Conservation (phyloP, 2,797 vertebrate genomes). For the Cercopithecus hamlyni region DNA sequence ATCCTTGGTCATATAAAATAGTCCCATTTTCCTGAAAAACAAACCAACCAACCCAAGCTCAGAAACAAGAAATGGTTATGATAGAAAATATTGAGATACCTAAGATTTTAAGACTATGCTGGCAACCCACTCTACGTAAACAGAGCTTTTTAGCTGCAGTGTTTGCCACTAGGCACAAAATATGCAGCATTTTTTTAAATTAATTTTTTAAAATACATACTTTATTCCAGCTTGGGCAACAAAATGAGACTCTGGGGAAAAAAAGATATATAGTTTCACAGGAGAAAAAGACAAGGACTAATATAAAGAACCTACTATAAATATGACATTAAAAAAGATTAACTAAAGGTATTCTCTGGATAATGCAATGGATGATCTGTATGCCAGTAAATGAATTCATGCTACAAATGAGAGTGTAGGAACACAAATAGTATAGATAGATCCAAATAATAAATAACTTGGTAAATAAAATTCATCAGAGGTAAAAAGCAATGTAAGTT, state of each 20-base stretch:
- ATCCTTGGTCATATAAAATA: neutral
- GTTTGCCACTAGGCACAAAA: neutral
- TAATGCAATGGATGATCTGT: neutral
- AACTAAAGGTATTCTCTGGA: neutral
- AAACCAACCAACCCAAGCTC: neutral
- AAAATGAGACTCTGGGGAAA: too few relatives aligned
- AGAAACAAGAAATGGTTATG: neutral
- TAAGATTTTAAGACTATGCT: neutral
- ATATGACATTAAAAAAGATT: neutral
- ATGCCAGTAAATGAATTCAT: neutral
- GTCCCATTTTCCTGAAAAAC: neutral
- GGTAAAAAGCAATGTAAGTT: neutral
- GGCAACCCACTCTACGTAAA: neutral
- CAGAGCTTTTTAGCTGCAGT: neutral
- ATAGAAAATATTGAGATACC: neutral
- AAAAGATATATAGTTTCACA: neutral
- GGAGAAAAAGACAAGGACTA: slow-evolving; percentile 13
- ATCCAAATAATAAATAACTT: neutral
- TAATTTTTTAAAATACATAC: neutral
- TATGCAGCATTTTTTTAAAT: neutral
- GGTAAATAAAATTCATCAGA: neutral
- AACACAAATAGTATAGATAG: neutral
- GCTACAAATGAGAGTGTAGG: neutral
- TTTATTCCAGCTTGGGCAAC: neutral
- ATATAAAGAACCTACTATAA: slow-evolving; percentile 10